Evolutionary conservation across 2,888 invertebrate genomes (phyloP), one percentile per base, ranked within the genome.

Genomic region (Ypsolopha sequella): DNA sequence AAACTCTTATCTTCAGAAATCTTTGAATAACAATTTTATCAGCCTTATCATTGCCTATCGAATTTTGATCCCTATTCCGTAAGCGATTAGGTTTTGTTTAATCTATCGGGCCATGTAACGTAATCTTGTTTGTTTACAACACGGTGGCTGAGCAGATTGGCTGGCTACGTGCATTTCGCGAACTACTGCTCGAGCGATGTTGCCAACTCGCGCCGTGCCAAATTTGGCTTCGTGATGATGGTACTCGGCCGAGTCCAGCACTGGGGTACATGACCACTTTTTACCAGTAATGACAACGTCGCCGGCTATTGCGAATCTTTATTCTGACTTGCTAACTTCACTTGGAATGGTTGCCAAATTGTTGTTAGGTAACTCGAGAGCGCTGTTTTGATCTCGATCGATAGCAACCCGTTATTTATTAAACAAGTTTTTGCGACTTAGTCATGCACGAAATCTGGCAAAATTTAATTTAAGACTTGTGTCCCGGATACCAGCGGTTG

Each of bases 151-250:
- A 24, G 24, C 56, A 60, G 73, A 68, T 73, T 66, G 46, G 36
- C 36, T 7, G 41, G 68, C 62, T 60, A 58, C 59, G 60, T 60
- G 59, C 59, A 59, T 58, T 50, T 50, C 50, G 51, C 50, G 49
- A 39, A n/a, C 39, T 39, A 9, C n/a, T 44, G 13, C 14, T 9
- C 9, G 8, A 53, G 49, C 50, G 66, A 65, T 73, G 80, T 80
- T 78, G 82, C 81, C 81, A 81, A 77, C 70, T 75, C 71, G 73
- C 70, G 73, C 72, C 72, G 75, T 64, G 76, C 79, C 80, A 76
- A 80, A 80, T 79, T 78, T 73, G 74, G 73, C 68, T 65, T 63
- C 70, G 62, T 61, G 65, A 62, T 70, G 68, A 69, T 71, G 67
- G 70, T n/a, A 41, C 33, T 24, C 33, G 1, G 34, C 11, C 47